Base-by-base conservation (phyloP, 2,888 invertebrate species). In the Athripsodes cinereus region DNA sequence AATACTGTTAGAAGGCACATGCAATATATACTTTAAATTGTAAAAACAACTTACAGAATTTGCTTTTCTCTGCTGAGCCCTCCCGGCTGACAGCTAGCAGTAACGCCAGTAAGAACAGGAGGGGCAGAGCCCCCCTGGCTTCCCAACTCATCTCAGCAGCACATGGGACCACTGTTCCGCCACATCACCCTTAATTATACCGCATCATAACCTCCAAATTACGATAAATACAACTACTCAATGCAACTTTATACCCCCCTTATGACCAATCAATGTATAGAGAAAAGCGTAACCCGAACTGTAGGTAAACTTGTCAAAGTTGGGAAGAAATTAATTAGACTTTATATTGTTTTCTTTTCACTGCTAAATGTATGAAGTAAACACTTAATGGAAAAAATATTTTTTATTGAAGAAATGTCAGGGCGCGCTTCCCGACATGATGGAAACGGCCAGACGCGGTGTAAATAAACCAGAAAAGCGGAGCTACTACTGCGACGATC, bases 11-110 rank as follows among this genome's bases (percentile, higher is more conserved):
- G n/a, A n/a, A n/a, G n/a, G n/a, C n/a, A n/a, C n/a, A n/a, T n/a
- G n/a, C n/a, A n/a, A n/a, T n/a, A n/a, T n/a, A n/a, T n/a, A n/a
- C n/a, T n/a, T n/a, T n/a, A n/a, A n/a, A n/a, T n/a, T n/a, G n/a
- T n/a, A 40, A 8, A 13, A 16, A 40, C 3, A n/a, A 40, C 79
- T 78, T 70, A 79, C 79, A 79, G 74, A 79, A 79, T 68, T 78
- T 79, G 73, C 78, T 79, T 68, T 78, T 78, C 73, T 79, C 79
- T 59, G 76, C 78, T 68, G 66, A 68, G 68, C 68, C 67, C 63
- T 49, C 59, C 34, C 55, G 60, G 51, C 51, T 47, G 58, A 53
- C 31, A 22, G 69, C 67, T 65, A 72, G 70, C 64, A 74, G 69
- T 63, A 74, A 67, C 67, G 72, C 69, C 69, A 73, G 68, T 66